Conservation (phyloP, 2,888 invertebrate genomes). For the Plebejus anna region DNA sequence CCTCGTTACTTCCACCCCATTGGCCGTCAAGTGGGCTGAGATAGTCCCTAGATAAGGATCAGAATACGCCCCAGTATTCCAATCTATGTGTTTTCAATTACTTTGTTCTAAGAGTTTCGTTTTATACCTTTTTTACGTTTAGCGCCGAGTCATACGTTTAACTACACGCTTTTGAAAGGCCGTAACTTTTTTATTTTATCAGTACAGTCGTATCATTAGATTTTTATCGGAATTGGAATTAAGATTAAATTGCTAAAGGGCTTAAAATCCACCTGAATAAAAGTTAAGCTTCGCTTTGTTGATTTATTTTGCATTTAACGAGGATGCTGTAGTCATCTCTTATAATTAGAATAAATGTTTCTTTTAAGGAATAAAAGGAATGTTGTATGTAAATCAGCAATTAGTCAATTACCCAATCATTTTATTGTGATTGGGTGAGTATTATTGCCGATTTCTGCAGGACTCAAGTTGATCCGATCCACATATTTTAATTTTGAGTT, state of each 20-base stretch:
- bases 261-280: neutral
- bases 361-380: no score
- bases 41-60: conserved; percentile 74
- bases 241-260: neutral
- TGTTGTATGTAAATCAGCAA: no score
- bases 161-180: conserved; percentile 21
- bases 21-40: conserved; percentile 72
- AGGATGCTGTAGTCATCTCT: neutral
- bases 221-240: neutral
- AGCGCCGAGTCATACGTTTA: conserved; percentile 22
- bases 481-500: neutral
- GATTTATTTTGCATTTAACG: neutral
- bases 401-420: no score
- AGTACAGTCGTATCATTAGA: neutral
- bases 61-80: conserved; percentile 50
- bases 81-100: conserved; percentile 66
- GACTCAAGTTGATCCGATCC: no score
- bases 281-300: neutral
- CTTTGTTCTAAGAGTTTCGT: conserved; percentile 46
- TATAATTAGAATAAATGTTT: no score
- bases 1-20: conserved; percentile 69
- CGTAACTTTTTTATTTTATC: conserved; percentile 21
- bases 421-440: neutral
- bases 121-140: conserved; percentile 34
- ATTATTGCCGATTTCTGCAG: no score